Evolutionary conservation across 2,113 vertebrate species (phyloP), one percentile per base, ranked within the genome.

Genomic region (Parotia lawesii): DNA sequence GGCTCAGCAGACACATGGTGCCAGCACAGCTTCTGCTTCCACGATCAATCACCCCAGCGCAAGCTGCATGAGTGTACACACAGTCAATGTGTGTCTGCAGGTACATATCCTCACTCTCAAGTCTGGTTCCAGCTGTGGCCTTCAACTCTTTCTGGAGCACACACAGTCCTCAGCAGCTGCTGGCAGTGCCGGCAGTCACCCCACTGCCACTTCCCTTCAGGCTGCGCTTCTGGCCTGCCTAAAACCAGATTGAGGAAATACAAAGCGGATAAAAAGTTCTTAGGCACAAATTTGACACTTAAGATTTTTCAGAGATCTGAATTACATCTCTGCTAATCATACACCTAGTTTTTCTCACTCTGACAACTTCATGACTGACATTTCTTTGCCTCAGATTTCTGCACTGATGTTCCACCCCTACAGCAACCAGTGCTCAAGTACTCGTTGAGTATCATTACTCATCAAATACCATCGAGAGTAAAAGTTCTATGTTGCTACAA

Each of bases 81-180:
- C 6, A 85, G 66, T n/a, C 16, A 18, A 12, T 0, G 5, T 21
- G 10, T 35, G 15, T 9, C 61, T 56, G 38, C 25, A 38, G 3
- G 9, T 5, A 24, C 15, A 1, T 1, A 9, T 4, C 25, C 70
- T 66, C 61, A 18, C 61, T 57, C 51, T 25, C 57, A 25, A 21
- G 17, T 14, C 54, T 2, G 0, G 5, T 23, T 73, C 20, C 48
- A 80, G 76, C 27, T 1, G 0, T 1, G 2, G 9, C 40, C 40
- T 56, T 64, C 2, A 1, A 1, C 4, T 4, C 2, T 29, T 86
- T 50, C 35, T 37, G 35, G 42, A 19, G 35, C 44, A 57, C 2
- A 1, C 1, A 0, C 18, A 5, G 29, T 6, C 37, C n/a, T 20
- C 66, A 53, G 70, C n/a, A 87, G 71, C 45, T 58, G 50, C 37